phyloP scores from a whole-genome alignment of 2,888 invertebrate genomes.

The Coelinius sp. region DNA sequence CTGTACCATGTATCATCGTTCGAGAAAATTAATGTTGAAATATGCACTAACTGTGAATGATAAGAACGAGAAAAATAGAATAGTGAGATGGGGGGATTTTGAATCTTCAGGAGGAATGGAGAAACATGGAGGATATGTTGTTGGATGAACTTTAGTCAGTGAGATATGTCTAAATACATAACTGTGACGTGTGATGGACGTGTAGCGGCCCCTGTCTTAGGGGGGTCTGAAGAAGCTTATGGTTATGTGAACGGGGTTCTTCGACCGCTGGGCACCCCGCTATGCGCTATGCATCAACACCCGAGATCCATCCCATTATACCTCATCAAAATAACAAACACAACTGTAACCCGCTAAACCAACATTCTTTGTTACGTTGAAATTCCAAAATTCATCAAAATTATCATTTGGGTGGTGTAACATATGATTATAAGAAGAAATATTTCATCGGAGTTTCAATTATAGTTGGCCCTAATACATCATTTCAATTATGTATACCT shows the following conservation, averaged over 20 bases:
- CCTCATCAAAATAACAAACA: constrained; percentile 70
- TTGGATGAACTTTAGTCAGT: constrained; percentile 46
- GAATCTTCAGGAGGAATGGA: constrained; percentile 49
- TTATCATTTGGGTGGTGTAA: constrained; percentile 51
- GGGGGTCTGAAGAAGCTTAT: constrained; percentile 54
- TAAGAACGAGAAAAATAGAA: constrained; percentile 40
- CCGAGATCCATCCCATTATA: constrained; percentile 68
- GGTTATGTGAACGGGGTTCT: constrained; percentile 48
- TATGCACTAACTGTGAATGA: constrained; percentile 55
- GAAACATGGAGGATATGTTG: constrained; percentile 39
- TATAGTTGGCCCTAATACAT: neutral
- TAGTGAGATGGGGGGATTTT: constrained; percentile 39
- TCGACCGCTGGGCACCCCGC: constrained; percentile 63
- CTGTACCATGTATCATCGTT: constrained; percentile 63
- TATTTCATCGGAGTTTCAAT: neutral
- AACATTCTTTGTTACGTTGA: constrained; percentile 66
- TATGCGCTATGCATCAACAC: constrained; percentile 70
- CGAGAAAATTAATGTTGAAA: constrained; percentile 63
- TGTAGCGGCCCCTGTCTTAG: constrained; percentile 65
- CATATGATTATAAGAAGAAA: neutral
- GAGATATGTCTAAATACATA: constrained; percentile 69
- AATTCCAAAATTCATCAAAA: constrained; percentile 67
- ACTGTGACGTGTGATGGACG: constrained; percentile 69
- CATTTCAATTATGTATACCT: neutral
- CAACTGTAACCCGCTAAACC: constrained; percentile 64